These are phyloP conservation scores for Siniperca knerii DNA, from an alignment of 2,113 vertebrate species.

Conservation along the genomic window DNA sequence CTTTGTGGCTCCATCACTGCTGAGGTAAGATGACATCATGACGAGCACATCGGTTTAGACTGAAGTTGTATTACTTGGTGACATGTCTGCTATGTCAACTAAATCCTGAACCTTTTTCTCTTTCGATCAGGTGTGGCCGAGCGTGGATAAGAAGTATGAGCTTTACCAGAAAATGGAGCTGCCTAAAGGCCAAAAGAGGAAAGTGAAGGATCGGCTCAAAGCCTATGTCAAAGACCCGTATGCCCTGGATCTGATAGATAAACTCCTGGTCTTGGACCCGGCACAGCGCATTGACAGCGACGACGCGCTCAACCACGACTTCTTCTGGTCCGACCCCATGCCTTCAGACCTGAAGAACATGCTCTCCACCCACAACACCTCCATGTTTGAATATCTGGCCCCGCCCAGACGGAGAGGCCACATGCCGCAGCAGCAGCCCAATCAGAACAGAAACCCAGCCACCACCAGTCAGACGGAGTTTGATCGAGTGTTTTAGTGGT, in stretches of 20 bases:
- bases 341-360: conserved; percentile 98
- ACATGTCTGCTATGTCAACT: not conserved
- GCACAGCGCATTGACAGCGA: conserved; percentile 95
- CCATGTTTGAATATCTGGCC: conserved; percentile 98
- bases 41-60: not conserved
- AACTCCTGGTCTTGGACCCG: conserved; percentile 96
- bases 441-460: conserved; percentile 93
- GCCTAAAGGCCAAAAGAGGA: conserved; percentile 97
- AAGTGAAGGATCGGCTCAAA: conserved; percentile 97
- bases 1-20: conserved; percentile 97
- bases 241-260: conserved; percentile 95
- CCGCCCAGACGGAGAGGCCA: conserved; percentile 93
- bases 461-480: conserved; percentile 97
- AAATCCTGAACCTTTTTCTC: not conserved
- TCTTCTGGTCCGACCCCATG: conserved; percentile 99
- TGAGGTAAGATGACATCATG: conserved; percentile 81
- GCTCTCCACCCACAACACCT: conserved; percentile 98
- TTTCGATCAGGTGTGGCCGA: conserved; percentile 90
- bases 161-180: conserved; percentile 97
- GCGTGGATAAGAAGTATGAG: conserved; percentile 95
- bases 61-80: not conserved
- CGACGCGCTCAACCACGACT: conserved; percentile 96
- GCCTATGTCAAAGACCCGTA: conserved; percentile 98
- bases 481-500: conserved; percentile 90
- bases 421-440: conserved; percentile 95